Conservation (phyloP, 2,797 vertebrate species). For the Brachyrhaphis roseni region DNA sequence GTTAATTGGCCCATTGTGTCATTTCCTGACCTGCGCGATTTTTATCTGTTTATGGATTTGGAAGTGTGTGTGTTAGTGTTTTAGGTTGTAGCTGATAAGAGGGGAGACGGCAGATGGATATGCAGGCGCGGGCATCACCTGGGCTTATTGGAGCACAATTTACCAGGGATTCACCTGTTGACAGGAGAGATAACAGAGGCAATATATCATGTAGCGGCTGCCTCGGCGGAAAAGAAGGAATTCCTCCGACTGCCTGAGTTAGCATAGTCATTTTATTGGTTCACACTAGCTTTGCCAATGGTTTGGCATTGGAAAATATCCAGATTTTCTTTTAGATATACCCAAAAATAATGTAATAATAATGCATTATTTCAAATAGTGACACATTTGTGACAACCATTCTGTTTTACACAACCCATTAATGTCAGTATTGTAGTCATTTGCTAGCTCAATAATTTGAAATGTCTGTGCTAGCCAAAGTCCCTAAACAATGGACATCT, state of each 20-base stretch:
- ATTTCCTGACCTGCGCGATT: constrained; percentile 10
- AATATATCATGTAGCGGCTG: background rate
- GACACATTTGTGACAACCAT: background rate
- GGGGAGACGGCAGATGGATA: constrained; percentile 21
- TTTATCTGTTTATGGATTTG: constrained; percentile 40
- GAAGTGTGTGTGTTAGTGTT: constrained; percentile 35
- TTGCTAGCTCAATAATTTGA: background rate
- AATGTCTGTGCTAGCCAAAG: background rate
- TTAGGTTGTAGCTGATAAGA: constrained; percentile 32
- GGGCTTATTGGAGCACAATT: constrained; percentile 15
- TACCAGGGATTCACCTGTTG: constrained; percentile 30
- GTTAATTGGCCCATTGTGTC: background rate
- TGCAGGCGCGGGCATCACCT: constrained; percentile 10
- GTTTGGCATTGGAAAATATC: background rate
- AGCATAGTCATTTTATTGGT: background rate
- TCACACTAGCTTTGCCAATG: background rate
- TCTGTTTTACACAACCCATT: background rate
- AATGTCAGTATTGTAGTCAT: background rate
- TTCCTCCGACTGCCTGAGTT: background rate
- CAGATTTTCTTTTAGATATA: too few relatives aligned
- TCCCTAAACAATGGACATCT: background rate
- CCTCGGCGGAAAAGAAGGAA: background rate
- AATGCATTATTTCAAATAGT: background rate
- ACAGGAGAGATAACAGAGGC: background rate
- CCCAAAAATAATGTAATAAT: too few relatives aligned